Base-by-base conservation (phyloP, 2,888 invertebrate species). In the Mechanitis messenoides region DNA sequence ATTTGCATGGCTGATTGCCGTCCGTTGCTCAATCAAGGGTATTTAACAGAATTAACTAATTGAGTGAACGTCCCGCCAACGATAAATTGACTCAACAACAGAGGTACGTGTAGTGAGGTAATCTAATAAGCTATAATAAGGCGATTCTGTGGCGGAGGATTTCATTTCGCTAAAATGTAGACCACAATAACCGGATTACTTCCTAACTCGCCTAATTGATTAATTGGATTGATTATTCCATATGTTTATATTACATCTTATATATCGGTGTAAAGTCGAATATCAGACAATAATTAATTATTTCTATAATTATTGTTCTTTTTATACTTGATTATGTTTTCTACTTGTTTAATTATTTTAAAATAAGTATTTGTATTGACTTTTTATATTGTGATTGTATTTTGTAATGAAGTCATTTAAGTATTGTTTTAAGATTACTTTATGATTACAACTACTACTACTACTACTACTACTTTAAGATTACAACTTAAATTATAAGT, bases 1-100 rank as follows among this genome's bases (percentile, higher is more conserved):
- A 90, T 89, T 90, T 88, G 87, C 89, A 89, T 90, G 86, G 83
- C 83, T 90, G 89, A 90, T 90, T 90, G 88, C 88, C 82, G 87
- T 79, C 86, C 86, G 87, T 75, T 86, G 87, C 84, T 87, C 89
- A 90, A 90, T 90, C 89, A 88, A 86, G 89, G 87, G 84, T 87
- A 85, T 87, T 90, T 89, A 90, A 88, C 89, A 80, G 85, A 88
- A 90, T 89, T 87, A 88, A 85, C 86, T 89, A 88, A 89, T 89
- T 87, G 88, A 87, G 85, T 87, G 86, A 85, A 83, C 83, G 83
- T 77, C 71, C 69, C 50, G 65, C 73, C 72, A 67, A 70, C 75
- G 77, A 63, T 77, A 81, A 82, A 82, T 83, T 80, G 75, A 77
- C 74, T 79, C 75, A 76, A 82, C 80, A 81, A 84, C 81, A 81